phyloP scores from a whole-genome alignment of 1,140 invertebrate species.

The Drosophila ercepeae region DNA sequence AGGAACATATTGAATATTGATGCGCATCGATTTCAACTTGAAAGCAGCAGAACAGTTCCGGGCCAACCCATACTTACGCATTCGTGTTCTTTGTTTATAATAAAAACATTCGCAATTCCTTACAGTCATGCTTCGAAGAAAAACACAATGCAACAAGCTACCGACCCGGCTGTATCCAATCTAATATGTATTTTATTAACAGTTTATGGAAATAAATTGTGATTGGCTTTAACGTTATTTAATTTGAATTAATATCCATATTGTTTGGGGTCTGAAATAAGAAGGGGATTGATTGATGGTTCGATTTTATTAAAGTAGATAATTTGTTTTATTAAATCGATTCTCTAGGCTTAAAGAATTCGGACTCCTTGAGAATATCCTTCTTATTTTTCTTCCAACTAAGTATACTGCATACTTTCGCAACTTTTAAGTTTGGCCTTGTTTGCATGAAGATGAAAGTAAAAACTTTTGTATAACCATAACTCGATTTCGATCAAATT shows the following conservation, averaged over 20 bases:
- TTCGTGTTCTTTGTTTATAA: constrained; percentile 66
- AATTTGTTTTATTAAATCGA: no score
- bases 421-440: not conserved
- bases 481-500: constrained; percentile 22
- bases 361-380: not conserved
- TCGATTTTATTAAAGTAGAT: no score
- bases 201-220: not conserved
- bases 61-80: constrained; percentile 23
- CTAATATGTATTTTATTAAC: not conserved
- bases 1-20: constrained; percentile 80
- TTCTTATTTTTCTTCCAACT: not conserved
- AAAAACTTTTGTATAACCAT: constrained; percentile 3
- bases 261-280: not conserved
- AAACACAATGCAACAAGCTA: constrained; percentile 47
- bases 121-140: constrained; percentile 37
- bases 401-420: not conserved
- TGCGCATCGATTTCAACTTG: constrained; percentile 77
- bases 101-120: constrained; percentile 76
- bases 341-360: no score
- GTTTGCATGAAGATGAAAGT: not conserved
- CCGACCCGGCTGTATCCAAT: not conserved
- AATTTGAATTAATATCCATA: not conserved
- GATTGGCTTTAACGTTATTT: not conserved
- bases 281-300: not conserved
- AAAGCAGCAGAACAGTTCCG: constrained; percentile 64